Evolutionary conservation across 2,888 invertebrate species (phyloP), one percentile per base, ranked within the genome.

Genomic region (Apamea sordens): DNA sequence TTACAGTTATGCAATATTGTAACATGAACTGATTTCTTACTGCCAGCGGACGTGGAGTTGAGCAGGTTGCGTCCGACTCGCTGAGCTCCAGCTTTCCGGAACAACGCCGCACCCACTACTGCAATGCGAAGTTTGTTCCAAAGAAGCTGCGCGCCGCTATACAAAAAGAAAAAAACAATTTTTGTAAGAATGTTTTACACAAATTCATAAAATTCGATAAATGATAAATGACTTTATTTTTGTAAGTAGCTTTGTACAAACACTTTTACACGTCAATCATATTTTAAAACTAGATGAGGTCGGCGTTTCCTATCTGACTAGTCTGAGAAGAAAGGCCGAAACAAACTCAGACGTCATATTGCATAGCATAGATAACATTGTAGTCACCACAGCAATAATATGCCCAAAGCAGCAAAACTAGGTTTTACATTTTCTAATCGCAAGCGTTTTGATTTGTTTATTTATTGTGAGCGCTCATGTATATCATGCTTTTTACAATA

Each of bases 41-140:
- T 93, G 73, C 94, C 94, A 28, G 92, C 88, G 0, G 93, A 85
- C 4, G 89, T 82, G 5, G 91, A 84, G 77, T 77, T 84, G 3
- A 93, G 90, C 6, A 94, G 93, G 1, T 93, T 93, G 1, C 96
- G 92, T 36, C 91, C 91, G 0, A 97, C 96, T 0, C 97, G 86
- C 70, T 93, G 93, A 2, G 95, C 98, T 1, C 98, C 98, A 15
- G 98, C 98, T 87, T 98, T 97, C 21, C 98, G 98, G 93, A 99
- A 99, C 91, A 99, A 97, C 8, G 99, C 99, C 0, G 99, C 98
- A 0, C 99, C 99, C 85, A 98, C 97, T 36, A 99, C 98, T 0
- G 99, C 99, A 93, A 99, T 98, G 82, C 99, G 98, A 36, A 99
- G 97, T 94, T 99, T 99, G 93, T 98, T 99, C 99, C 99, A 99